A percentile compares a stretch with the other conserved stretches of the same genome.
phyloP scores from a whole-genome alignment of 2,888 invertebrate species.

The Ctenicera cuprea region DNA sequence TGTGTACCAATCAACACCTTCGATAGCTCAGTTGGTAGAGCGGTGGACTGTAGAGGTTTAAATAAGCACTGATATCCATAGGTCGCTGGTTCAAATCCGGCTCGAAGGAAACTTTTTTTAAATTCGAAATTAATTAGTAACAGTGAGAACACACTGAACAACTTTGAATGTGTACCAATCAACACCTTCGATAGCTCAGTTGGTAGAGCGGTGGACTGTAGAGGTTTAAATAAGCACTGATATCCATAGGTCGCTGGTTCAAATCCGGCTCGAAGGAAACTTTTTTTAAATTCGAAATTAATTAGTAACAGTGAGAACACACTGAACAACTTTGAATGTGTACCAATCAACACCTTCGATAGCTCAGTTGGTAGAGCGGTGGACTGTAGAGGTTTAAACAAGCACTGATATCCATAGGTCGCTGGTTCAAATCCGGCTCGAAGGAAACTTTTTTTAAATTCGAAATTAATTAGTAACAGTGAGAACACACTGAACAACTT shows the following conservation, averaged over 20 bases:
- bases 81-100: slow-evolving; percentile 83
- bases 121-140: too few relatives aligned
- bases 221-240: slow-evolving; percentile 52
- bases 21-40: slow-evolving; percentile 71
- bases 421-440: slow-evolving; percentile 83
- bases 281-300: too few relatives aligned
- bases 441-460: slow-evolving; percentile 69
- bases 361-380: slow-evolving; percentile 71
- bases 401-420: slow-evolving; percentile 77
- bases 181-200: slow-evolving; percentile 70
- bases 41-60: slow-evolving; percentile 68
- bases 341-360: slow-evolving; percentile 63
- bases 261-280: slow-evolving; percentile 80
- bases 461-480: too few relatives aligned
- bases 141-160: too few relatives aligned
- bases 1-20: slow-evolving; percentile 56
- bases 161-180: too few relatives aligned
- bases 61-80: slow-evolving; percentile 73
- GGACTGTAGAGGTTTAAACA: slow-evolving; percentile 65
- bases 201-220: slow-evolving; percentile 71
- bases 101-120: slow-evolving; percentile 74
- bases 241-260: slow-evolving; percentile 82
- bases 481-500: too few relatives aligned
- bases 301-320: too few relatives aligned
- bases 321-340: too few relatives aligned